Percentiles rank a stretch among this genome's conserved stretches.
These are phyloP conservation scores for Brachionus calyciflorus DNA, from an alignment of 1,140 invertebrate species.

Conservation along the genomic window DNA sequence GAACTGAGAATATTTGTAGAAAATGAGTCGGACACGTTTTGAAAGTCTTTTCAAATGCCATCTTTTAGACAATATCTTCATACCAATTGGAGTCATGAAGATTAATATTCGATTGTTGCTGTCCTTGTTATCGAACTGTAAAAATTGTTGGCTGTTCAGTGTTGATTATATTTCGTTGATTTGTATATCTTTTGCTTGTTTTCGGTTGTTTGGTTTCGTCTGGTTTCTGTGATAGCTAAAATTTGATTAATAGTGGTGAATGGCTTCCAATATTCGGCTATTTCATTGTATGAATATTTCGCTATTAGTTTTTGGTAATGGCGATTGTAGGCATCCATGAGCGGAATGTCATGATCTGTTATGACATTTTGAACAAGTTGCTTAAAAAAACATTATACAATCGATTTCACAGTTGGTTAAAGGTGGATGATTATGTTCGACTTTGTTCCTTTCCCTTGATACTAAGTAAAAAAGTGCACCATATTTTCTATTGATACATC, in stretches of 20 bases:
- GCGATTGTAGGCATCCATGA: too few species aligned
- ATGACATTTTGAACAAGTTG: too few species aligned
- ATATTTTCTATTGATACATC: too few species aligned
- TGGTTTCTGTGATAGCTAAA: not conserved
- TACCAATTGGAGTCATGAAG: not conserved
- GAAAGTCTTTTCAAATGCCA: not conserved
- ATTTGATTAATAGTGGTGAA: not conserved
- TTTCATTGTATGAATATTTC: constrained; percentile 9
- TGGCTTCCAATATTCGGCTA: not conserved
- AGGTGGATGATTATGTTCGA: too few species aligned
- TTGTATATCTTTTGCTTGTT: not conserved
- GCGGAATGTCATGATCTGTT: too few species aligned
- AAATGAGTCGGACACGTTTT: not conserved
- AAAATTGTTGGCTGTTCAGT: not conserved
- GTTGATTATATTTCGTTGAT: not conserved
- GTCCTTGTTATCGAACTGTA: not conserved
- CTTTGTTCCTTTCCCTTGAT: too few species aligned
- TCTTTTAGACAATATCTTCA: not conserved
- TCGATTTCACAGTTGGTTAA: too few species aligned
- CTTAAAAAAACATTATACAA: too few species aligned
- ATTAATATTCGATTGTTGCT: not conserved
- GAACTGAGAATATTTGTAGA: not conserved
- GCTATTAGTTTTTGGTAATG: too few species aligned
- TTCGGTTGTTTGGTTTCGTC: constrained; percentile 6
- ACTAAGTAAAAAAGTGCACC: too few species aligned